Conservation (phyloP, 2,113 vertebrate genomes). For the Mesembrinibis cayennensis region DNA sequence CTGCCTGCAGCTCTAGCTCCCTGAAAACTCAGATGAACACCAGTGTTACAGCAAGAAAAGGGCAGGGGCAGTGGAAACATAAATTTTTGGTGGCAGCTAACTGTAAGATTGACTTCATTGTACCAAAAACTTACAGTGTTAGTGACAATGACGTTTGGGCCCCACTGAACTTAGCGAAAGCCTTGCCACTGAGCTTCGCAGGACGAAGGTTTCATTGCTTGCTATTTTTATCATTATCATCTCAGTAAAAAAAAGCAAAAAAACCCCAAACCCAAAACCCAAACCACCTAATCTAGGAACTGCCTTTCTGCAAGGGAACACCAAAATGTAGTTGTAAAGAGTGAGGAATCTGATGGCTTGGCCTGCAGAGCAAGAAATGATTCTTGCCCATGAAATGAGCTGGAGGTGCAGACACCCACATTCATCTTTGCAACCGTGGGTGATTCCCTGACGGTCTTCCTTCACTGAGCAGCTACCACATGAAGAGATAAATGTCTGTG, state of each 20-base stretch:
- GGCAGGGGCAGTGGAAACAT: not conserved
- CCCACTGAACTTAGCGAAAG: not conserved
- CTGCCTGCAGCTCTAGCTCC: not conserved
- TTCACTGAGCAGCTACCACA: not conserved
- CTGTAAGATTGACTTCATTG: not conserved
- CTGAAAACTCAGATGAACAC: not conserved
- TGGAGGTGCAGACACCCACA: not conserved
- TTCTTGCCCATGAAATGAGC: constrained; percentile 1
- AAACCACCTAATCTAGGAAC: not conserved
- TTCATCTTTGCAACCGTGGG: not conserved
- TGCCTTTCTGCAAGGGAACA: not conserved
- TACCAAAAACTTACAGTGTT: not conserved
- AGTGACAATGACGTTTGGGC: not conserved
- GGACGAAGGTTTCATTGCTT: not conserved
- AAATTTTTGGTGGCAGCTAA: not conserved
- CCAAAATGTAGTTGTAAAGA: not conserved
- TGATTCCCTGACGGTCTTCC: not conserved
- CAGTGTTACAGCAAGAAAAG: not conserved
- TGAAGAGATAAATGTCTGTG: not conserved
- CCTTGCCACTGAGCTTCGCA: not conserved
- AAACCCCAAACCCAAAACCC: not conserved
- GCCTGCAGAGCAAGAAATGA: not conserved
- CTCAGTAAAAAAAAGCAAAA: not conserved
- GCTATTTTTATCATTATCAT: not conserved
- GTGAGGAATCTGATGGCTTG: not conserved